A percentile compares a stretch with the other conserved stretches of the same genome.
Conservation (phyloP, 2,113 vertebrate species). For the Siniperca chuatsi region DNA sequence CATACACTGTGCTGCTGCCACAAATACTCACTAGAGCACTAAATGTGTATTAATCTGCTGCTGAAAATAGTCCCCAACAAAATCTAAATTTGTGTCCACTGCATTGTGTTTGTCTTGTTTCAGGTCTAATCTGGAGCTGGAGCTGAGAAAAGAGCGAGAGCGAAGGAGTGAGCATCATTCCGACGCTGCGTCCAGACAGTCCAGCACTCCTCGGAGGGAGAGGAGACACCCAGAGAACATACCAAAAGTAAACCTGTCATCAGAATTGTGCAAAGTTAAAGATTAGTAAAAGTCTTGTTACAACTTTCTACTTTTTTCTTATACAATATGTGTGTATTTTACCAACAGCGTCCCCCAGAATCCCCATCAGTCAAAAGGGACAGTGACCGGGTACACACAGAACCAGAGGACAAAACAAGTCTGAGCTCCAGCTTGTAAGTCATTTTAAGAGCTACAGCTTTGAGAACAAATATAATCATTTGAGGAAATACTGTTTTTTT, state of each 20-base stretch:
- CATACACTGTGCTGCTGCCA: too few relatives aligned
- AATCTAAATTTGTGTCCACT: not conserved
- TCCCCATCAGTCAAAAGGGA: conserved; percentile 78
- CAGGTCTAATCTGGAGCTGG: conserved; percentile 88
- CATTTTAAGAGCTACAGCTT: not conserved
- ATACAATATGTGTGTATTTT: not conserved
- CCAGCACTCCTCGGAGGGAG: conserved; percentile 62
- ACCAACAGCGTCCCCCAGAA: conserved; percentile 57
- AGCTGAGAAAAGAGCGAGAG: conserved; percentile 88
- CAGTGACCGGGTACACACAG: conserved; percentile 67
- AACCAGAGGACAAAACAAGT: conserved; percentile 77
- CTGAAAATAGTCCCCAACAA: too few relatives aligned
- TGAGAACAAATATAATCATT: not conserved
- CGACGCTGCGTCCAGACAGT: conserved; percentile 42
- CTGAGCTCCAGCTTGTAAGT: conserved; percentile 81
- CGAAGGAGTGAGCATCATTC: conserved; percentile 73
- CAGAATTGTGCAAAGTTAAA: not conserved
- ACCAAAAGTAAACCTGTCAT: conserved; percentile 29
- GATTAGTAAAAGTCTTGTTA: accelerated
- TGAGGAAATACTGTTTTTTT: not conserved
- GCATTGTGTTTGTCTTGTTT: conserved; percentile 21
- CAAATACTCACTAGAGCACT: too few relatives aligned
- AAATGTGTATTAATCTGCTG: too few relatives aligned
- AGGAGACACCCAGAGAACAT: not conserved
- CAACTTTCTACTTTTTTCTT: accelerated